These are phyloP conservation scores for Sebastes diaconus DNA, from an alignment of 2,797 vertebrate genomes.

Conservation along the genomic window DNA sequence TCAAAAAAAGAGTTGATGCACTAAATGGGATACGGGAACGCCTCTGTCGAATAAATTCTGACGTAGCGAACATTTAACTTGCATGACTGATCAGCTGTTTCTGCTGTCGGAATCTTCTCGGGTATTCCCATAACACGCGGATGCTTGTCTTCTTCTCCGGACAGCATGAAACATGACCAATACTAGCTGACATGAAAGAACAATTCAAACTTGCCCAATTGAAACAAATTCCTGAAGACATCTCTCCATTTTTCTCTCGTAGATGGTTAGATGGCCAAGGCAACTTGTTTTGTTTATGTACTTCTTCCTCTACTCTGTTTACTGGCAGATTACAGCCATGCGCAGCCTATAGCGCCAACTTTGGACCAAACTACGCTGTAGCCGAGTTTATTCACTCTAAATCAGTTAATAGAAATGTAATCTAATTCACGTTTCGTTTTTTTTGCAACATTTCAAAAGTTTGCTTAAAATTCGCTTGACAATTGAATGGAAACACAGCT, in stretches of 20 bases:
- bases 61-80: too few species aligned
- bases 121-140: too few species aligned
- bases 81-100: too few species aligned
- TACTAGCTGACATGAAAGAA: too few species aligned
- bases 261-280: not conserved
- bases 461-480: not conserved
- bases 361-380: not conserved
- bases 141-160: too few species aligned
- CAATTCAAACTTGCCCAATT: too few species aligned
- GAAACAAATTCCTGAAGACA: not conserved
- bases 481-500: not conserved
- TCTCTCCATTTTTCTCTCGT: not conserved
- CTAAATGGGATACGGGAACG: too few species aligned
- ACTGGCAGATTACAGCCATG: not conserved
- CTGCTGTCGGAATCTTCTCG: too few species aligned
- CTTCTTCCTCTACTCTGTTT: not conserved
- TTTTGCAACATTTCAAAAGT: not conserved
- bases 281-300: not conserved
- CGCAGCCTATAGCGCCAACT: not conserved
- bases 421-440: too few species aligned
- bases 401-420: too few species aligned
- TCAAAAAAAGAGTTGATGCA: not conserved
- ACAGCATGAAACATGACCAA: too few species aligned
- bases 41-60: too few species aligned
- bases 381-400: not conserved